Evolutionary conservation across 1,140 invertebrate genomes (phyloP).

Genomic region (Leptopilina boulardi): DNA sequence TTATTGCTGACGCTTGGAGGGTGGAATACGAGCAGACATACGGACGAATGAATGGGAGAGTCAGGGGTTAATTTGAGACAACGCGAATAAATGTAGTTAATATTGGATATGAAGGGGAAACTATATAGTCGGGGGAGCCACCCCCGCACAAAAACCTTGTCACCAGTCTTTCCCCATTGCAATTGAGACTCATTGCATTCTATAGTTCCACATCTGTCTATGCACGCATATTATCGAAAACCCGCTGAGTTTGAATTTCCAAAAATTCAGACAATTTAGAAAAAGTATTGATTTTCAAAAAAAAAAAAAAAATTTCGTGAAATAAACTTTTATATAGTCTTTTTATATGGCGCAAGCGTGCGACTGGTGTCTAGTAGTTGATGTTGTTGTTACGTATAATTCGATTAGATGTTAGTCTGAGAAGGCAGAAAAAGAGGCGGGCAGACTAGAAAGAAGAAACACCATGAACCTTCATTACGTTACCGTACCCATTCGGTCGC

Average conservation of each 20-base stretch:
- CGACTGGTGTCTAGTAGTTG: constrained; percentile 57
- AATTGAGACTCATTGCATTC: constrained; percentile 57
- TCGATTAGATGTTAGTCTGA: constrained; percentile 71
- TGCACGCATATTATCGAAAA: constrained; percentile 41
- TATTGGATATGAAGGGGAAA: constrained; percentile 68
- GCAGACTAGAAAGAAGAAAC: constrained; percentile 61
- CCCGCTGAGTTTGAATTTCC: constrained; percentile 34
- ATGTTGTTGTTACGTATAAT: constrained; percentile 68
- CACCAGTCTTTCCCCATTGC: constrained; percentile 57
- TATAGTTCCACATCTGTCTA: constrained; percentile 63
- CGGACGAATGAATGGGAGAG: constrained; percentile 66
- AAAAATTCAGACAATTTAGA: background rate
- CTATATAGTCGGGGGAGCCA: constrained; percentile 48
- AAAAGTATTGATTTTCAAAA: background rate
- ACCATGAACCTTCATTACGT: constrained; percentile 75
- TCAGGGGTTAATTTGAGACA: constrained; percentile 73
- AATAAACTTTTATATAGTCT: too few species aligned
- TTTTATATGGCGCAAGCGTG: too few species aligned
- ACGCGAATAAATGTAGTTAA: constrained; percentile 74
- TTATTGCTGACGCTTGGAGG: constrained; percentile 59
- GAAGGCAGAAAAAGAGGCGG: constrained; percentile 59
- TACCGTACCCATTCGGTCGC: constrained; percentile 65
- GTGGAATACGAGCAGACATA: constrained; percentile 61
- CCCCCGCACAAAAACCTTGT: constrained; percentile 59
- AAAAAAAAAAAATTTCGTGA: background rate